Percentiles rank a stretch among this genome's conserved stretches.
Conservation (phyloP, 2,888 invertebrate genomes). For the Brenthis daphne region DNA sequence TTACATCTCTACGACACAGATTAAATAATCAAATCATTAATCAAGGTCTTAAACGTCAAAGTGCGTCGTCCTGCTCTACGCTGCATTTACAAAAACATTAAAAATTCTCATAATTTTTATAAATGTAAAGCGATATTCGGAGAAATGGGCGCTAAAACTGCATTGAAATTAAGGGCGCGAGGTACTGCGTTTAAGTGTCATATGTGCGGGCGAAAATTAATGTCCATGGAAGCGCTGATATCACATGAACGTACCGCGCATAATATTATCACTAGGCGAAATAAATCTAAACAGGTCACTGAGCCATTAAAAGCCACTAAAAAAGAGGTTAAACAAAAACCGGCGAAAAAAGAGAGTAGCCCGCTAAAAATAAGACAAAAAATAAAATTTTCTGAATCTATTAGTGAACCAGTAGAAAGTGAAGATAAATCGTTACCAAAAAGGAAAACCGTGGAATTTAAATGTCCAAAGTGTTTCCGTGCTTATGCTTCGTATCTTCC, state of each 20-base stretch:
- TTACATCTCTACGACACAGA: too few species aligned
- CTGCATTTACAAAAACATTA: slow-evolving; percentile 21
- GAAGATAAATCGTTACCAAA: not conserved
- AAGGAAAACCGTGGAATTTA: slow-evolving; percentile 50
- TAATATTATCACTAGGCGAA: slow-evolving; percentile 37
- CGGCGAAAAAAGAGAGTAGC: slow-evolving; percentile 2
- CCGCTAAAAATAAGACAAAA: too few species aligned
- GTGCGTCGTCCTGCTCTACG: slow-evolving; percentile 40
- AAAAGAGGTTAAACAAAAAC: slow-evolving; percentile 28
- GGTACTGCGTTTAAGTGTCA: slow-evolving; percentile 54
- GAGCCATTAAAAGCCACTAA: slow-evolving; percentile 36
- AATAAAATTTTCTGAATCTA: too few species aligned
- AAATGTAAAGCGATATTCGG: slow-evolving; percentile 37
- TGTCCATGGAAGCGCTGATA: slow-evolving; percentile 49
- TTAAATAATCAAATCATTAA: not conserved
- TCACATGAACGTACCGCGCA: slow-evolving; percentile 52
- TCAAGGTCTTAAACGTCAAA: slow-evolving; percentile 40
- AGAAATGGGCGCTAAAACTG: slow-evolving; percentile 59
- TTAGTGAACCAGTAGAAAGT: not conserved
- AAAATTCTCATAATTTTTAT: slow-evolving; percentile 20
- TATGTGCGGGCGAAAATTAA: slow-evolving; percentile 54
- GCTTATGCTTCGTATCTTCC: slow-evolving; percentile 54
- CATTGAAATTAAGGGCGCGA: slow-evolving; percentile 50
- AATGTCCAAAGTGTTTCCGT: slow-evolving; percentile 59
- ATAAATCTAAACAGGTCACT: slow-evolving; percentile 30